Conservation (phyloP, 2,113 vertebrate species). For the Petromus typicus region DNA sequence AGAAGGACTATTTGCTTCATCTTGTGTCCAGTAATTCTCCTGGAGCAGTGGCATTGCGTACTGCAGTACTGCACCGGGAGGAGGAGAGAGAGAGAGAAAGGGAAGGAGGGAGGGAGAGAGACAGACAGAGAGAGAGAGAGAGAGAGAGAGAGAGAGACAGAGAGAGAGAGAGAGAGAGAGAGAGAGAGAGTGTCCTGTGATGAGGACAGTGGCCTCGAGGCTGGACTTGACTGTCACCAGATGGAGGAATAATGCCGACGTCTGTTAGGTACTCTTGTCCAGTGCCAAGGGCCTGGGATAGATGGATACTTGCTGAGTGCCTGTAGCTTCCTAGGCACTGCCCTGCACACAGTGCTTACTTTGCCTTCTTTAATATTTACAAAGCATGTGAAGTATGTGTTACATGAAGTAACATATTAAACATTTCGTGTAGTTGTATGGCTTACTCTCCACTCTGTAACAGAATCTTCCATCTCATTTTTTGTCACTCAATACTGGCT, state of each 20-base stretch:
- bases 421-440: background rate
- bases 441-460: background rate
- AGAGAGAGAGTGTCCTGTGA: background rate
- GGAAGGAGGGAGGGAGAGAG: no score
- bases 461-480: background rate
- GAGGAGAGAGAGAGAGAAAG: no score
- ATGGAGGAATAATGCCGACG: background rate
- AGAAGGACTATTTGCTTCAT: background rate
- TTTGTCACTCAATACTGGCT: background rate
- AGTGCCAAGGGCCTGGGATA: background rate
- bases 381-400: background rate
- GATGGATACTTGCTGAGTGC: background rate
- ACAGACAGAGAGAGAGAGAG: no score
- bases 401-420: background rate
- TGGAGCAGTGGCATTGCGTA: background rate
- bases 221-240: background rate
- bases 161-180: no score
- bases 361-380: background rate
- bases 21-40: fast-evolving
- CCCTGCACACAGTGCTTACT: background rate
- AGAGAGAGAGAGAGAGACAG: no score
- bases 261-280: background rate
- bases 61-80: fast-evolving
- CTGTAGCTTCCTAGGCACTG: background rate
- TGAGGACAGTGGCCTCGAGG: background rate